Evolutionary conservation across 1,140 invertebrate genomes (phyloP).

Genomic region (Leptonema lineaticorne): DNA sequence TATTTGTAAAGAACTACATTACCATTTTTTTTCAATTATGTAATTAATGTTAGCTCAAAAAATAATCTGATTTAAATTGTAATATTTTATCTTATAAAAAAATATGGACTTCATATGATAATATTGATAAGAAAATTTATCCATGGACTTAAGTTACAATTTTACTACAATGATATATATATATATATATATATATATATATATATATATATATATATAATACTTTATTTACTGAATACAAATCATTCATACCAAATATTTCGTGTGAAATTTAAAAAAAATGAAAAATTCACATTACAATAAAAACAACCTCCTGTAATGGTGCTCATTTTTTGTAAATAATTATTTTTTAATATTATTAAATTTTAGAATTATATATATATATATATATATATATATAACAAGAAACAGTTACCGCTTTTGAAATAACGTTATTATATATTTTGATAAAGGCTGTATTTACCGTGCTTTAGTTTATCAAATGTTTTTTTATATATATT

Average conservation of each 20-base stretch:
- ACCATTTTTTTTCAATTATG: too few relatives aligned
- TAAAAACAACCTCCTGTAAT: conserved; percentile 1
- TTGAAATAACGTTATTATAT: background rate
- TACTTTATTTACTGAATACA: too few relatives aligned
- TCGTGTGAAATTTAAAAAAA: background rate
- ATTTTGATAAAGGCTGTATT: background rate
- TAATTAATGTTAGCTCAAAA: too few relatives aligned
- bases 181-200: conserved; percentile 4
- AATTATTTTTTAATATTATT: background rate
- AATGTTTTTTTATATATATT: background rate
- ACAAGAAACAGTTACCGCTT: conserved; percentile 11
- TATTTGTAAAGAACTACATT: too few relatives aligned
- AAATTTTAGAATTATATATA: background rate
- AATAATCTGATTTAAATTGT: too few relatives aligned
- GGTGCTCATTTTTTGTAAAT: conserved; percentile 7
- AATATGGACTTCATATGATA: too few relatives aligned
- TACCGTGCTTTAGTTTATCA: conserved; percentile 7
- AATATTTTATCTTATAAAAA: too few relatives aligned
- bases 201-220: background rate
- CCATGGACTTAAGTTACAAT: too few relatives aligned
- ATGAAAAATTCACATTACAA: background rate
- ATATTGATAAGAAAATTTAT: too few relatives aligned
- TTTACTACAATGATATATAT: too few relatives aligned
- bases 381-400: background rate
- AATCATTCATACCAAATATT: background rate